phyloP scores from a whole-genome alignment of 1,140 invertebrate species.

The Cyrtorhinus lividipennis region DNA sequence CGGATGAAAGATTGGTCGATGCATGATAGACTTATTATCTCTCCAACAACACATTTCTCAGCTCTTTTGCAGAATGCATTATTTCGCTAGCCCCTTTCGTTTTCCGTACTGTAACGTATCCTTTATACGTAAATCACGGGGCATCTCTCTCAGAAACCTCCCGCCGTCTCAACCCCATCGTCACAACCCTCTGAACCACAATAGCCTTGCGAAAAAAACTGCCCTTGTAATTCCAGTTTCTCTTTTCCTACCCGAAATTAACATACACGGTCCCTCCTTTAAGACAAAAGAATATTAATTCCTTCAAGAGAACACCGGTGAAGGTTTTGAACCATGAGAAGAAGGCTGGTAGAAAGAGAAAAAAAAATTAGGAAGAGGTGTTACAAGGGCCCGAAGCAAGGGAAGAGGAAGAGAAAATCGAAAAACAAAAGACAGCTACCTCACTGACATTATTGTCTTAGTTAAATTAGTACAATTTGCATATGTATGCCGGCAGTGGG shows the following conservation, averaged over 20 bases:
- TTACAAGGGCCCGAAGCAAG: background rate
- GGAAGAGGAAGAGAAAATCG: background rate
- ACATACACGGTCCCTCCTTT: background rate
- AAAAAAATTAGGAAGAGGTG: background rate
- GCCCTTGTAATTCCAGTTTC: background rate
- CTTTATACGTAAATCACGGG: too few species aligned
- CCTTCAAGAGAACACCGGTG: background rate
- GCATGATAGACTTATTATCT: too few species aligned
- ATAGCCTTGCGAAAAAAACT: background rate
- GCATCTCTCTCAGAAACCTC: too few species aligned
- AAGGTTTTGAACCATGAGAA: background rate
- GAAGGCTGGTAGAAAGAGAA: background rate
- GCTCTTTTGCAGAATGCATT: too few species aligned
- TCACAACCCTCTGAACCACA: too few species aligned
- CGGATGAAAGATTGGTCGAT: too few species aligned
- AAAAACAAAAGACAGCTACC: conserved; percentile 9
- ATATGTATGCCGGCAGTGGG: conserved; percentile 14
- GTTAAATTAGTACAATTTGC: conserved; percentile 16
- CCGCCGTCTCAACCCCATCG: too few species aligned
- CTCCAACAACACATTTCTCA: too few species aligned
- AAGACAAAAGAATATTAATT: conserved; percentile 17
- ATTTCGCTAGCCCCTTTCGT: too few species aligned
- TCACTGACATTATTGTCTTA: conserved; percentile 12
- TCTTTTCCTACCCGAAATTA: background rate
- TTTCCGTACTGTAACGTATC: too few species aligned